Evolutionary conservation across 2,888 invertebrate species (phyloP), one percentile per base, ranked within the genome.

Genomic region (Patella caerulea): DNA sequence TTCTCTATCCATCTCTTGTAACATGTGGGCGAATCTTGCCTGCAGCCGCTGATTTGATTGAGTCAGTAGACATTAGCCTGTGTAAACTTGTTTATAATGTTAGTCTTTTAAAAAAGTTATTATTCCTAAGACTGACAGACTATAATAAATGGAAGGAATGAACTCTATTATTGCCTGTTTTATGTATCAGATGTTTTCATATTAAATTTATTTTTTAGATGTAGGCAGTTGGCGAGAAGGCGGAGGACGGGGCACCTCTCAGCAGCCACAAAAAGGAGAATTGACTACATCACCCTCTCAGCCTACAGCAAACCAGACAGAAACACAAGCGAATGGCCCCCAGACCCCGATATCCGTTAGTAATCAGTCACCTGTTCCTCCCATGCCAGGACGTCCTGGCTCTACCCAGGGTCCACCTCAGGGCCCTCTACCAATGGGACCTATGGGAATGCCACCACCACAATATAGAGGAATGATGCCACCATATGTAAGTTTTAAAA

Each of bases 181-280:
- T 34, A 34, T 34, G 34, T 45, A 45, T 5, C 45, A 4, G 4
- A 45, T 45, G 1, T 7, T 45, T 45, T 45, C 45, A 45, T 45
- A 9, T 45, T 45, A 45, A 45, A 45, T 53, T 75, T 70, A 12
- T 71, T 71, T 75, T 79, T 5, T 70, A 92, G 95, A 96, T 92
- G 96, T 96, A 94, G 96, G 95, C 93, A 96, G 95, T 90, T 96
- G 96, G 96, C 95, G 95, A 92, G 95, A 94, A 94, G 96, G 96
- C 93, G 96, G 96, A 89, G 94, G 92, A 75, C 89, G 92, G 86
- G 91, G 90, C 83, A 91, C 89, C 81, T 87, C 89, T 85, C 89
- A 86, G 83, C 88, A 88, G 85, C 84, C 85, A 84, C 79, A 84
- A 80, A 86, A 84, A 83, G 83, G 84, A 82, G 90, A 88, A 83